Percentiles rank a stretch among this genome's conserved stretches.
Conservation (phyloP, 1,140 invertebrate genomes). For the Cyclina sinensis region DNA sequence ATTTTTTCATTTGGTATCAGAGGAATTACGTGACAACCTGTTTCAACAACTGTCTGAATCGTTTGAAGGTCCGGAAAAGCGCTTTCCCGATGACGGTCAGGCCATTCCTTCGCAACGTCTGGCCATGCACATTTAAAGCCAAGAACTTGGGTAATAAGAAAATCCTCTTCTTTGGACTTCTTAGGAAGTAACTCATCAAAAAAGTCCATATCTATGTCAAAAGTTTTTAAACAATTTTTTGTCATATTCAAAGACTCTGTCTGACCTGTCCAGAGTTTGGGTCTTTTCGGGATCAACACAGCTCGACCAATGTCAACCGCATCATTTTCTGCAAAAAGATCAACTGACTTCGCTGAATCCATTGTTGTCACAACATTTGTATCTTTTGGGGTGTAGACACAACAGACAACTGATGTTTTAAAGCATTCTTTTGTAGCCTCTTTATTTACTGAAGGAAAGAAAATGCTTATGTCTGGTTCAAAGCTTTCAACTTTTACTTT, state of each 20-base stretch:
- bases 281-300: neutral
- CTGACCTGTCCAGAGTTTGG: neutral
- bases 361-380: neutral
- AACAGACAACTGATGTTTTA: too few relatives aligned
- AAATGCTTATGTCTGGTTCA: neutral
- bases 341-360: neutral
- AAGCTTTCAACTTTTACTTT: neutral
- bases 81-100: neutral
- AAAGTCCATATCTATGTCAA: neutral
- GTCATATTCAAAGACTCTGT: neutral
- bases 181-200: too few relatives aligned
- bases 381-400: neutral
- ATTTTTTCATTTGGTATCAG: neutral
- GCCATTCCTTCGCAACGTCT: neutral
- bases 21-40: slow-evolving; percentile 9
- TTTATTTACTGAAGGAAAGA: neutral
- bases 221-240: neutral
- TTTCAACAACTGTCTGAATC: neutral
- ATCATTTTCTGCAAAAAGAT: slow-evolving; percentile 7
- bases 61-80: slow-evolving; percentile 1
- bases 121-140: slow-evolving; percentile 9
- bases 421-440: neutral
- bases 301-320: neutral
- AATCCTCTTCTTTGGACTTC: too few relatives aligned
- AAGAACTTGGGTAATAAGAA: neutral